These are phyloP conservation scores for Muscina levida DNA, from an alignment of 2,888 invertebrate species.

Conservation along the genomic window DNA sequence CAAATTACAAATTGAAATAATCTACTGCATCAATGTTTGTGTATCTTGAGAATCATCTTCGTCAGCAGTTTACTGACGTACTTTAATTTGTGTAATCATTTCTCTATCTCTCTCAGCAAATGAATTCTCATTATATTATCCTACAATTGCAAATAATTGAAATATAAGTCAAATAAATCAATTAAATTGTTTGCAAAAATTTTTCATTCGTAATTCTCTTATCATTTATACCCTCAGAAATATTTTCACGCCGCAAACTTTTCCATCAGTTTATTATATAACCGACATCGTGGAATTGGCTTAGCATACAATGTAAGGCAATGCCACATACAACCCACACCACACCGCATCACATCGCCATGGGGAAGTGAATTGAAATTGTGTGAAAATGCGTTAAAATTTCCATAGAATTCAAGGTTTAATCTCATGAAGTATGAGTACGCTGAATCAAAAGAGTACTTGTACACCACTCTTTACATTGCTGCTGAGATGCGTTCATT, in stretches of 20 bases:
- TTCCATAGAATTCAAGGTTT: neutral
- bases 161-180: neutral
- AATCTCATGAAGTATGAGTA: neutral
- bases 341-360: no score
- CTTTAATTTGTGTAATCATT: no score
- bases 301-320: no score
- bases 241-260: neutral
- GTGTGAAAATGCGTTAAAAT: neutral
- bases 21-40: no score
- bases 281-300: neutral
- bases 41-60: no score
- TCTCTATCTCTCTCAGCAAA: no score
- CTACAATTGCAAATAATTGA: neutral
- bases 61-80: no score
- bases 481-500: conserved; percentile 11
- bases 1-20: no score
- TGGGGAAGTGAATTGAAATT: no score
- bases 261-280: neutral
- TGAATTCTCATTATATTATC: no score
- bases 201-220: neutral
- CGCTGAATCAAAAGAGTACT: neutral
- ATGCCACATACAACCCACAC: no score
- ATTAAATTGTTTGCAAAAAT: neutral
- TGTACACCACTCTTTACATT: neutral
- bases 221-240: neutral